These are phyloP conservation scores for Torymus texanus DNA, from an alignment of 2,888 invertebrate genomes.

Conservation along the genomic window DNA sequence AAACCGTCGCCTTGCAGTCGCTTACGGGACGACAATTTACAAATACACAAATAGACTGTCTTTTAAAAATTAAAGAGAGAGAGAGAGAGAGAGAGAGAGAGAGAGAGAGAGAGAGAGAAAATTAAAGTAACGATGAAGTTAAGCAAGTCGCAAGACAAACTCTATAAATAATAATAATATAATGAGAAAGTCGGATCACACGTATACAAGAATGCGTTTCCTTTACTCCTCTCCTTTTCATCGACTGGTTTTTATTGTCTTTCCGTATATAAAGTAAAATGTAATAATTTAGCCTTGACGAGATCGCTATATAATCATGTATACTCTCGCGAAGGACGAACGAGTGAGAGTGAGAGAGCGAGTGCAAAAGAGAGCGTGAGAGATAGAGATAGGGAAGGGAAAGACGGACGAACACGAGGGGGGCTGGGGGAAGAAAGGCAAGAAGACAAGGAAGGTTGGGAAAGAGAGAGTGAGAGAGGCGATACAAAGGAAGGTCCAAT, in stretches of 20 bases:
- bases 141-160: conserved; percentile 47
- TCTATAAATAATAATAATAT: conserved; percentile 6
- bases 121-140: no score
- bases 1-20: conserved; percentile 49
- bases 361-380: conserved; percentile 6
- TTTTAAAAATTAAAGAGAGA: conserved; percentile 3
- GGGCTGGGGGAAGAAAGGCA: neutral
- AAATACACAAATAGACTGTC: conserved; percentile 42
- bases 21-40: conserved; percentile 34
- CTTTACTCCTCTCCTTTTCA: conserved; percentile 56
- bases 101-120: no score
- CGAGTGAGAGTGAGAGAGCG: conserved; percentile 23
- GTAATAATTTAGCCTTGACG: conserved; percentile 53
- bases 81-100: no score
- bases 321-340: conserved; percentile 41
- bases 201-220: conserved; percentile 40
- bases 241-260: conserved; percentile 55
- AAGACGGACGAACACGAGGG: neutral
- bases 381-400: conserved; percentile 9
- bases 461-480: conserved; percentile 14
- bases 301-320: conserved; percentile 46
- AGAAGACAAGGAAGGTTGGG: neutral
- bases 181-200: conserved; percentile 26
- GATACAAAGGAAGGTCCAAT: conserved; percentile 38
- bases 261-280: conserved; percentile 53